Percentiles rank a stretch among this genome's conserved stretches.
phyloP scores from a whole-genome alignment of 2,113 vertebrate species.

The Salvelinus alpinus region DNA sequence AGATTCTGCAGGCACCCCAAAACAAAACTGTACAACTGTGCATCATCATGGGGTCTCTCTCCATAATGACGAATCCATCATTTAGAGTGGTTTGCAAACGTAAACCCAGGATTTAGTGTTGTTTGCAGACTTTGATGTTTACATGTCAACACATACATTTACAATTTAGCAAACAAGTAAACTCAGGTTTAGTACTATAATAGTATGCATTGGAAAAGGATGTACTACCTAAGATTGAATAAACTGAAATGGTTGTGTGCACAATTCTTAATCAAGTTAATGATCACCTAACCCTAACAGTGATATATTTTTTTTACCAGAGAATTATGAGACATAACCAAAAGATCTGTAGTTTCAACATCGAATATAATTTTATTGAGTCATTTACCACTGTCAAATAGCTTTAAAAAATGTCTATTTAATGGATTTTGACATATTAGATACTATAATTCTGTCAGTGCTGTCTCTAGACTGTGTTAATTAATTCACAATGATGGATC shows the following conservation, averaged over 20 bases:
- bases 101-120: not conserved
- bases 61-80: not conserved
- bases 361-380: not conserved
- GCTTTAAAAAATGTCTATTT: not conserved
- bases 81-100: not conserved
- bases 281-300: no score
- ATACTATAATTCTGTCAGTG: not conserved
- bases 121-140: not conserved
- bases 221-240: no score
- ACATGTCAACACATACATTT: not conserved
- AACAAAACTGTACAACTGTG: constrained; percentile 7
- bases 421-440: not conserved
- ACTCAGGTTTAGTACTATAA: no score
- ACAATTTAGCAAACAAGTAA: no score
- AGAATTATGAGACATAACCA: not conserved
- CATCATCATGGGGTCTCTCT: not conserved
- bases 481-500: constrained; percentile 9
- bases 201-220: no score
- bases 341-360: not conserved
- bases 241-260: no score
- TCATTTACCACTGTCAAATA: not conserved
- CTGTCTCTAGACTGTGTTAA: constrained; percentile 8
- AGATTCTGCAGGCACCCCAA: constrained; percentile 44
- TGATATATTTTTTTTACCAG: not conserved
- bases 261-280: no score